These are phyloP conservation scores for western clawed frog (Xenopus tropicalis) DNA, from an alignment of 2,113 vertebrate genomes.

Conservation along the genomic window UCB_Xtro_10.0 CM004444.2:55677501-55678000, in stretches of 20 bases:
- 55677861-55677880: no score
- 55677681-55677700: neutral
- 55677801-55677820: no score
- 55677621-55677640: slow-evolving; percentile 5
- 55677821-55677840: no score
- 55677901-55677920: no score
- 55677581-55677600: neutral
- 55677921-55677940: no score
- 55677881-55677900: no score
- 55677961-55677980: no score
- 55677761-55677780: no score
- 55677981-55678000: no score
- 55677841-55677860: no score
- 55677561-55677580: neutral
- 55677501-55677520: neutral
- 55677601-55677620: neutral
- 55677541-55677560: neutral
- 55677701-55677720: neutral
- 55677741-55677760: neutral
- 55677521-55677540: neutral
- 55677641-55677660: neutral
- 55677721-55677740: neutral
- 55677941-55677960: no score
- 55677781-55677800: no score
- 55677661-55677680: slow-evolving; percentile 4